Conservation (phyloP, 2,113 vertebrate genomes). For the Dolichotis patagonum region DNA sequence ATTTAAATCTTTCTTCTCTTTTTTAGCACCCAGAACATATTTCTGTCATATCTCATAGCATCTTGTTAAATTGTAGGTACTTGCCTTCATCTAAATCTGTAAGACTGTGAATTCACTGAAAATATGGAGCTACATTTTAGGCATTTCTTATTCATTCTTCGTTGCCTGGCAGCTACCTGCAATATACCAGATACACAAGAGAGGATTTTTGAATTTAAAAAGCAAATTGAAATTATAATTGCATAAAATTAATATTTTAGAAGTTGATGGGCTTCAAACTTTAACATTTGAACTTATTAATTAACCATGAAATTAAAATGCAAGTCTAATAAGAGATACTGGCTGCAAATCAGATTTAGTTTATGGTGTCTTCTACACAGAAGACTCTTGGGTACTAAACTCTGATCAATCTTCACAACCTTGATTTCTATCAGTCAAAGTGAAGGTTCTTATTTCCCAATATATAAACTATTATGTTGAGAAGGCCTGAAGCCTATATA, state of each 20-base stretch:
- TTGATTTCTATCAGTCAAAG: not conserved
- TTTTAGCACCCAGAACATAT: not conserved
- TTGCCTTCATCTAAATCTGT: not conserved
- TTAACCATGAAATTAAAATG: not conserved
- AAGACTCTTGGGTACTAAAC: not conserved
- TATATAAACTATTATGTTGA: not conserved
- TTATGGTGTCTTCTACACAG: not conserved
- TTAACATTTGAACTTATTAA: not conserved
- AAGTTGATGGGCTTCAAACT: conserved; percentile 38
- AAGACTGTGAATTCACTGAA: not conserved
- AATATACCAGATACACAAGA: not conserved
- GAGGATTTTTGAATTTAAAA: conserved; percentile 27
- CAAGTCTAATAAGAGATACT: not conserved
- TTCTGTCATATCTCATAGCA: not conserved
- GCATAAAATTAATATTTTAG: conserved; percentile 37
- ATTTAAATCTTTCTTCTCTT: not conserved
- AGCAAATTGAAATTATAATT: conserved; percentile 51
- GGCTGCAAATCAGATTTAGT: not conserved
- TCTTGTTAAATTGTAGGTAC: not conserved
- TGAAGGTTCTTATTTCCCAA: not conserved
- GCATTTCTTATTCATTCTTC: not conserved
- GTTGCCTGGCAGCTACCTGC: not conserved
- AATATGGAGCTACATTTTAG: not conserved
- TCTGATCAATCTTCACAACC: not conserved
- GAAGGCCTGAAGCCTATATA: not conserved